Evolutionary conservation across 1,140 invertebrate genomes (phyloP).

Genomic region (Physella acuta): DNA sequence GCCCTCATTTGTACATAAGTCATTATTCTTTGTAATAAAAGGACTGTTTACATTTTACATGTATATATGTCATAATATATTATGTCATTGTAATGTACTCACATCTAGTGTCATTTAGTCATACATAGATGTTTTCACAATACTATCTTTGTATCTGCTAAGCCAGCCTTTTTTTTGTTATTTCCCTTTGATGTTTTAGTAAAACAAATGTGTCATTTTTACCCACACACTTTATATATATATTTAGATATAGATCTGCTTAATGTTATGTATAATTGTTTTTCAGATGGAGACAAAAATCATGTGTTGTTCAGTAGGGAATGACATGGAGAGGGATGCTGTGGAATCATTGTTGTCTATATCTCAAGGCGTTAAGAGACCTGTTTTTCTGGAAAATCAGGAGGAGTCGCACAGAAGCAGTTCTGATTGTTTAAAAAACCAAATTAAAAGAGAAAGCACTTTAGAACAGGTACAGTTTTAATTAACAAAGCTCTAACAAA

Average conservation of each 20-base stretch:
- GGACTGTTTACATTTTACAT: no score
- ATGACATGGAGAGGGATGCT: slow-evolving; percentile 23
- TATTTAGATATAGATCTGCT: background rate
- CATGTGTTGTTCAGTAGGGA: slow-evolving; percentile 15
- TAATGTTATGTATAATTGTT: background rate
- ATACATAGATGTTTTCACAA: background rate
- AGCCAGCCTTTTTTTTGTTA: background rate
- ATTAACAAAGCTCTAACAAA: background rate
- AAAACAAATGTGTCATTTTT: background rate
- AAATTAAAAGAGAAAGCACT: slow-evolving; percentile 13
- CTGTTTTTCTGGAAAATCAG: background rate
- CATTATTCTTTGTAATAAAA: no score
- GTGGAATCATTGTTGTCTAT: slow-evolving; percentile 20
- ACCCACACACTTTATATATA: background rate
- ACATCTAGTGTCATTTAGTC: background rate
- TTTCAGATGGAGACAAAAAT: slow-evolving; percentile 5
- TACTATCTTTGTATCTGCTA: background rate
- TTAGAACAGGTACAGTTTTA: slow-evolving; percentile 22
- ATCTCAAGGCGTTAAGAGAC: background rate
- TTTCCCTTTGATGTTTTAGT: background rate
- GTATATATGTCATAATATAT: no score
- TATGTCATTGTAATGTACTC: no score
- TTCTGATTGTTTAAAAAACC: no score
- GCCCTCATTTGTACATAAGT: no score
- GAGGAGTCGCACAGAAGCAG: no score